Evolutionary conservation across 2,888 invertebrate genomes (phyloP).

Genomic region (Ypsolopha sequella): DNA sequence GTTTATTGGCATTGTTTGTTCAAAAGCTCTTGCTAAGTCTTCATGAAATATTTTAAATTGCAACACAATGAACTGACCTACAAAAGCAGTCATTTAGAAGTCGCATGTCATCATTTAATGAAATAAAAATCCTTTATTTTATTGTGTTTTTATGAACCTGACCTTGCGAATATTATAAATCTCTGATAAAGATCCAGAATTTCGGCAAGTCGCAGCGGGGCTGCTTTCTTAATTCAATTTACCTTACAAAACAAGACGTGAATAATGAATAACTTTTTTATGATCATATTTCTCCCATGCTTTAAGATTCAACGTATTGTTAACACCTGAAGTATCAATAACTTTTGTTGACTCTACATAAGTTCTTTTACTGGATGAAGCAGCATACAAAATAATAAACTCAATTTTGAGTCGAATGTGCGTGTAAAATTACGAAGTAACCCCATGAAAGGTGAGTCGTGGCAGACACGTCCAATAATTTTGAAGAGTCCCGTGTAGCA

Average conservation of each 20-base stretch:
- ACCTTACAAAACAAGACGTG: neutral
- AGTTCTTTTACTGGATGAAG: neutral
- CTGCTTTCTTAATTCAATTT: neutral
- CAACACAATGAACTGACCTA: neutral
- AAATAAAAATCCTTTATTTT: neutral
- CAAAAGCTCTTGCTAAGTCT: no score
- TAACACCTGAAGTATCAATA: no score
- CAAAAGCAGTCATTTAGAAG: neutral
- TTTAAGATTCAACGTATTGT: no score
- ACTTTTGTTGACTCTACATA: no score
- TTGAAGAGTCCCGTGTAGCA: conserved; percentile 1
- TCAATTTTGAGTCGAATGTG: neutral
- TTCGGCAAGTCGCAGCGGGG: neutral
- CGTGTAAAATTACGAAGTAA: neutral
- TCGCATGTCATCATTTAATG: neutral
- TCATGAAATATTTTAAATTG: neutral
- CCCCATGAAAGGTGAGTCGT: conserved; percentile 1
- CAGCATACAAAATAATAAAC: neutral
- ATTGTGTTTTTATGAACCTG: neutral
- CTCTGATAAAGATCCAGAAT: neutral
- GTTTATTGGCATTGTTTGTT: no score
- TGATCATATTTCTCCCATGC: no score
- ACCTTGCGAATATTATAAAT: neutral
- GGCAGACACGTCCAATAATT: conserved; percentile 4
- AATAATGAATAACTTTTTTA: no score